Evolutionary conservation across 2,888 invertebrate genomes (phyloP).

Genomic region (Pristionchus exspectatus): DNA sequence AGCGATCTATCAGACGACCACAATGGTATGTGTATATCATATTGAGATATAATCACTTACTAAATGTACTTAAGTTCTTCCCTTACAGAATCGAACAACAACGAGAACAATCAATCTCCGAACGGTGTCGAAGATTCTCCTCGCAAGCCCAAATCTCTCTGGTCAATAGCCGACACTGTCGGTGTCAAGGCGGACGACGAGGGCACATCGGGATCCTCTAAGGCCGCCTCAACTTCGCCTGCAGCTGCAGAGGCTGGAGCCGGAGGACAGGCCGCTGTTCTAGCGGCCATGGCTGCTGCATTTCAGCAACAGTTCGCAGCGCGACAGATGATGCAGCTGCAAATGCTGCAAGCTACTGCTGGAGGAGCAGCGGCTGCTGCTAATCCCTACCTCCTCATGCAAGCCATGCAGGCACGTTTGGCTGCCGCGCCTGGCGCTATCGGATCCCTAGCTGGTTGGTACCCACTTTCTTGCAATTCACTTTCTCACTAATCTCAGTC

Average conservation of each 20-base stretch:
- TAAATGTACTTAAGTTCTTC: background rate
- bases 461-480: background rate
- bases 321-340: background rate
- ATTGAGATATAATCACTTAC: background rate
- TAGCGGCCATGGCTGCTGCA: conserved; percentile 18
- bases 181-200: conserved; percentile 46
- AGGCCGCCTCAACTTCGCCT: background rate
- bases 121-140: conserved; percentile 43
- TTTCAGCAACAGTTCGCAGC: conserved; percentile 43
- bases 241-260: background rate
- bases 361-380: background rate
- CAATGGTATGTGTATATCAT: background rate
- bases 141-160: conserved; percentile 67
- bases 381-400: conserved; percentile 30
- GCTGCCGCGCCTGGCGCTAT: background rate
- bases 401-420: conserved; percentile 47
- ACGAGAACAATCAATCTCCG: conserved; percentile 43
- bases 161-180: conserved; percentile 71
- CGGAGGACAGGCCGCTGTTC: background rate
- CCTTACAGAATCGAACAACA: conserved; percentile 55
- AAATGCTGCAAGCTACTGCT: background rate
- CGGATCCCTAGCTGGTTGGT: conserved; percentile 13
- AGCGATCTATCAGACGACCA: conserved; percentile 59
- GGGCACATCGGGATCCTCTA: conserved; percentile 7
- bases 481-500: conserved; percentile 31